Percentiles rank a stretch among this genome's conserved stretches.
Conservation (phyloP, 2,888 invertebrate species). For the Chloromyia formosa region DNA sequence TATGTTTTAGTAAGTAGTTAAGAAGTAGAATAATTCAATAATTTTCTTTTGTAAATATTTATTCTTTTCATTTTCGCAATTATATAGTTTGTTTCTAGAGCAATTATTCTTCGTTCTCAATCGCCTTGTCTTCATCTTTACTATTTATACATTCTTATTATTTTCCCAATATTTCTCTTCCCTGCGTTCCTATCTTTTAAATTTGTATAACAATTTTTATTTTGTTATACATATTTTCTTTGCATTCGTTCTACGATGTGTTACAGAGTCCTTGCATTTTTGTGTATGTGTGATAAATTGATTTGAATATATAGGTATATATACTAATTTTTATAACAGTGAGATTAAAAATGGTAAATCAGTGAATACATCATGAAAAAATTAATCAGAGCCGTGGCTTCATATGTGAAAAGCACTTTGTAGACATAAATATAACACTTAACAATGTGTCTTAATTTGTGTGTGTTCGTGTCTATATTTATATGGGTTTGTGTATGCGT, state of each 20-base stretch:
- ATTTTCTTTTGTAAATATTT: not conserved
- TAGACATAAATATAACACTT: not conserved
- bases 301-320: too few species aligned
- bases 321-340: not conserved
- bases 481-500: too few species aligned
- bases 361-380: constrained; percentile 62
- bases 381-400: constrained; percentile 65
- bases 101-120: not conserved
- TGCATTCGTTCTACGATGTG: not conserved
- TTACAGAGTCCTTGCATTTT: not conserved
- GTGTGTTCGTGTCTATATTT: too few species aligned
- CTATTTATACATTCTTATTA: too few species aligned
- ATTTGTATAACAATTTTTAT: not conserved
- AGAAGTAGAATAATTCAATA: constrained; percentile 15
- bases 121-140: too few species aligned
- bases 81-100: not conserved
- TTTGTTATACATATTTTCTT: constrained; percentile 6
- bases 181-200: too few species aligned
- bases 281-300: too few species aligned
- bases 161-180: too few species aligned
- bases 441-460: not conserved
- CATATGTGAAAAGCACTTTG: constrained; percentile 65
- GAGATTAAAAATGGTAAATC: constrained; percentile 30
- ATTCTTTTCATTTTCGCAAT: not conserved
- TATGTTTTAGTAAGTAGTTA: constrained; percentile 8